Conservation (phyloP, 2,113 vertebrate genomes). For the Thryonomys swinderianus region DNA sequence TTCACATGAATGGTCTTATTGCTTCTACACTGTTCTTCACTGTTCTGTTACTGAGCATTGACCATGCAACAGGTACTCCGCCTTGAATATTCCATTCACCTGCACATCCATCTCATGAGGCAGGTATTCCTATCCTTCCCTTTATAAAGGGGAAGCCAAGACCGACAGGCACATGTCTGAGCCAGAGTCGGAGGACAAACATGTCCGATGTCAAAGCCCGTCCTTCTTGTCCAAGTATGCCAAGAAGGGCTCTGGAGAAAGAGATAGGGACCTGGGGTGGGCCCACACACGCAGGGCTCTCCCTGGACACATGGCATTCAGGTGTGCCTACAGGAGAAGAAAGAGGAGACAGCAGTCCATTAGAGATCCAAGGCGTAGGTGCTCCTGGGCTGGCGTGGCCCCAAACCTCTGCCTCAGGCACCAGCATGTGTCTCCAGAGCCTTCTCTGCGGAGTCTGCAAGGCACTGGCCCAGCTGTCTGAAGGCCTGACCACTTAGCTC, state of each 20-base stretch:
- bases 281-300: background rate
- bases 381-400: background rate
- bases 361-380: background rate
- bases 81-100: background rate
- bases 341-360: background rate
- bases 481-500: background rate
- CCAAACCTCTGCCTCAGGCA: background rate
- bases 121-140: background rate
- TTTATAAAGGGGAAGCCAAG: background rate
- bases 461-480: background rate
- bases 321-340: background rate
- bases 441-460: background rate
- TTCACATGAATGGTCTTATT: background rate
- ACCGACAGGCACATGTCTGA: background rate
- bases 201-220: background rate
- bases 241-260: background rate
- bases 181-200: background rate
- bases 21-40: background rate
- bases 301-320: background rate
- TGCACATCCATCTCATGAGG: background rate
- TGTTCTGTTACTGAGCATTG: background rate
- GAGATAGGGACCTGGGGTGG: rapidly evolving
- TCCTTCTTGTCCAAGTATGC: background rate
- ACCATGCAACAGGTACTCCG: background rate
- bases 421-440: background rate